Base-by-base conservation (phyloP, 1,140 invertebrate genomes). In the Vanessa tameamea region DNA sequence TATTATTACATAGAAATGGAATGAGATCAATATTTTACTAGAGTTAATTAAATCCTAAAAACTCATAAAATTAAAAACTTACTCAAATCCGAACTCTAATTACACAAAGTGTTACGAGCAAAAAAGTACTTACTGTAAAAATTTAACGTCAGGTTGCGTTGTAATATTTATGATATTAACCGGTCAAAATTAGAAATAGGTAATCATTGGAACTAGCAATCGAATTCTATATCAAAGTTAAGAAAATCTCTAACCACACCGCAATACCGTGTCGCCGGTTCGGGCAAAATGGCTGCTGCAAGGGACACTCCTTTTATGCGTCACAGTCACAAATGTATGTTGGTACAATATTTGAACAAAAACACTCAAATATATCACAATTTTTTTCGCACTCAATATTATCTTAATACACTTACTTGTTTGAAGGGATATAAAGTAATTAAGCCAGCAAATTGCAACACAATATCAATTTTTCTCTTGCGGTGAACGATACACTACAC, bases 221-320 rank as follows among this genome's bases (percentile, higher is more conserved):
- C 47, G 51, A 59, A 67, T 63, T 63, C 50, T 55, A 75, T 72
- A 64, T 65, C 67, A 72, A 72, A 74, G 76, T 71, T 37, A 65
- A 47, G 73, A 73, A 64, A 47, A 76, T 73, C 55, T 69, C 64
- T 81, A 81, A 81, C 88, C 83, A 83, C 89, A 84, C 89, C 82
- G 85, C 81, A 88, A 89, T 87, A 92, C 90, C 89, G 91, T 93
- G 92, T 91, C 86, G 90, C 92, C 92, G 92, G 92, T 80, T 87
- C 84, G 81, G 81, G 89, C 92, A 93, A 93, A 93, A 93, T 93
- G 92, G 92, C 92, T 92, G 92, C 92, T 91, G 84, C 82, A 84
- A 89, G 81, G 87, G 92, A 87, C 92, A 93, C 92, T 93, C 92
- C 92, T 93, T 87, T 90, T 90, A 92, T 93, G 92, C 92, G 92